phyloP scores from a whole-genome alignment of 2,888 invertebrate genomes.

The Lampropteryx suffumata region DNA sequence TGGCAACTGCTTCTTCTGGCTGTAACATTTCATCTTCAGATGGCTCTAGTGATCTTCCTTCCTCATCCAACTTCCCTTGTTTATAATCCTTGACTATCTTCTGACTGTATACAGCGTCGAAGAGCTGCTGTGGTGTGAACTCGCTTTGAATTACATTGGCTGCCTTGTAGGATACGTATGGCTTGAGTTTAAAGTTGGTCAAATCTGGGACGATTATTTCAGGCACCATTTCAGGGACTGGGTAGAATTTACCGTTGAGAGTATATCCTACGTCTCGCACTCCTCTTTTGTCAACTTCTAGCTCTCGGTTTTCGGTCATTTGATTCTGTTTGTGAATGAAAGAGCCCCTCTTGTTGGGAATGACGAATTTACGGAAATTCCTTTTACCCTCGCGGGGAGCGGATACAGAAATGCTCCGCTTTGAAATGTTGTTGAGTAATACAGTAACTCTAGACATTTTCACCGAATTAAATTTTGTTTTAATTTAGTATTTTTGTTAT shows the following conservation, averaged over 20 bases:
- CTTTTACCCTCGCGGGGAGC: constrained; percentile 85
- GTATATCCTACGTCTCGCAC: constrained; percentile 85
- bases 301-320: constrained; percentile 81
- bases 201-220: constrained; percentile 96
- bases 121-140: constrained; percentile 92
- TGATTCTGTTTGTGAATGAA: constrained; percentile 85
- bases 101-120: constrained; percentile 89
- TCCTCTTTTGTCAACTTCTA: constrained; percentile 88
- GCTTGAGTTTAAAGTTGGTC: constrained; percentile 91
- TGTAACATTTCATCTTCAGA: constrained; percentile 88
- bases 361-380: constrained; percentile 91
- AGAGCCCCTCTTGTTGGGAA: constrained; percentile 90
- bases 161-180: constrained; percentile 95
- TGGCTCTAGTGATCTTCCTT: constrained; percentile 87
- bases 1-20: constrained; percentile 86
- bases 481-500: constrained; percentile 1
- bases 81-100: constrained; percentile 91
- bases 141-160: constrained; percentile 89
- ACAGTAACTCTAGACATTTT: constrained; percentile 66
- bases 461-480: no score
- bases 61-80: constrained; percentile 85
- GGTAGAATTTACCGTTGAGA: constrained; percentile 80
- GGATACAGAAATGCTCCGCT: constrained; percentile 64
- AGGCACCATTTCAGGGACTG: constrained; percentile 94
- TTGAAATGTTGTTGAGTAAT: constrained; percentile 59